These are phyloP conservation scores for Epizoanthus stellaris DNA, from an alignment of 92 coral and sea anemone species.

Conservation along the genomic window DNA sequence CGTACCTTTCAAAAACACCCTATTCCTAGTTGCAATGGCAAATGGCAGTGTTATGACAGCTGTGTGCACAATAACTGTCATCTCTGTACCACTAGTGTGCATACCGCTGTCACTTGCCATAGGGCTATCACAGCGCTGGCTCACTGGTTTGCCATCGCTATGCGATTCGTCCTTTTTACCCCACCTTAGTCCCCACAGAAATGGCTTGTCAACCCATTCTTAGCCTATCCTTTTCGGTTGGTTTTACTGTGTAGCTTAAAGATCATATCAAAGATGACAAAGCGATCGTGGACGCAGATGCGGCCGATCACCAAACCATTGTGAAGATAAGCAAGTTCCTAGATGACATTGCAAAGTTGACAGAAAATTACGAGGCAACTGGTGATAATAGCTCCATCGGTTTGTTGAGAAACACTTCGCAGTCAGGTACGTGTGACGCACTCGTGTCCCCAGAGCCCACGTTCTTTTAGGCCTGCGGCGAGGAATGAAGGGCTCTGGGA, in stretches of 20 bases:
- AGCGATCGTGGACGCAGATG: not conserved
- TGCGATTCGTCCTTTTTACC: not conserved
- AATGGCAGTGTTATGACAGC: too few relatives aligned
- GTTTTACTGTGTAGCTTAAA: not conserved
- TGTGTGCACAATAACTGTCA: too few relatives aligned
- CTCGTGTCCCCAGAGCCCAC: too few relatives aligned
- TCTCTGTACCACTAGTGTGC: too few relatives aligned
- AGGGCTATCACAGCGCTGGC: too few relatives aligned
- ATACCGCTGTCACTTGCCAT: too few relatives aligned
- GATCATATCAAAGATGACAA: not conserved
- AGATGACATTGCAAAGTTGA: not conserved
- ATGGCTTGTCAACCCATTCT: too few relatives aligned
- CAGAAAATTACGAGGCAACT: not conserved
- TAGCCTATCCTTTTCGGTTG: not conserved
- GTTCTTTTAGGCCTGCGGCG: too few relatives aligned
- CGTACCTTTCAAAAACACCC: too few relatives aligned
- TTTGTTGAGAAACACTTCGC: not conserved
- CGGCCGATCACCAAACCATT: slow-evolving; percentile 18
- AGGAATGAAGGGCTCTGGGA: too few relatives aligned
- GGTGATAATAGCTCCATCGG: slow-evolving; percentile 4
- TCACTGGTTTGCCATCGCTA: not conserved
- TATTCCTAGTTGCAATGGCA: too few relatives aligned
- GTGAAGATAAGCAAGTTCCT: not conserved
- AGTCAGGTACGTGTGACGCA: slow-evolving; percentile 6
- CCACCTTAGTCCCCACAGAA: too few relatives aligned